Evolutionary conservation across 2,797 vertebrate species (phyloP), one percentile per base, ranked within the genome.

Genomic region (Hafferia zeledoni): DNA sequence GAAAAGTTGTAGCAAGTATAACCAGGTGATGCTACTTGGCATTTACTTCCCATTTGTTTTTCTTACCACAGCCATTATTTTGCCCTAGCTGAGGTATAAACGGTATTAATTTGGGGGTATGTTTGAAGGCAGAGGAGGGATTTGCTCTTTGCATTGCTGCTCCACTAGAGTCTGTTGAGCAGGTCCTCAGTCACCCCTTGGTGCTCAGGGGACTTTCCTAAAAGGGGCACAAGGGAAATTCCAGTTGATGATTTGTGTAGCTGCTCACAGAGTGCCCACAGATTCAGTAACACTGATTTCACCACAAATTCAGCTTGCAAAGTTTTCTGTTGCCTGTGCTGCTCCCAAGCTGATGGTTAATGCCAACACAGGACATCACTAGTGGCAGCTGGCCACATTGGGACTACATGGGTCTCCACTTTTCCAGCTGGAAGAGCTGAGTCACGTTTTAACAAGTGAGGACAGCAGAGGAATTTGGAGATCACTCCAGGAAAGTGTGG

Each of bases 401-500:
- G 60, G 37, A 10, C 64, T 35, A 5, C 11, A 4, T 49, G 47
- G 50, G 44, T 83, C 71, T 76, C 53, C 33, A 33, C 28, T 52
- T 89, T 79, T 93, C 86, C 79, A 92, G 81, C 91, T 86, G 89
- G 90, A 57, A 87, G 70, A 75, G 57, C 74, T 95, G 90, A 96
- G 81, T 94, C 87, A 77, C 1, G 0, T 95, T 95, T 96, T 95
- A 85, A 95, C 3, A 8, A 92, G 74, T 4, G 1, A 68, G 56
- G 59, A 74, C 60, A 63, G 44, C 0, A 2, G 43, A 89, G 67
- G 67, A 95, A 95, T 87, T 64, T 77, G 46, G 82, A 89, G n/a
- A 83, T 83, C 35, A 6, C 53, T 87, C 64, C 83, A 94, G 89
- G 71, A 85, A 93, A 89, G 37, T 95, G 84, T 94, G 94, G 95